Conservation (phyloP, 2,888 invertebrate species). For the Stenoptilia bipunctidactyla region DNA sequence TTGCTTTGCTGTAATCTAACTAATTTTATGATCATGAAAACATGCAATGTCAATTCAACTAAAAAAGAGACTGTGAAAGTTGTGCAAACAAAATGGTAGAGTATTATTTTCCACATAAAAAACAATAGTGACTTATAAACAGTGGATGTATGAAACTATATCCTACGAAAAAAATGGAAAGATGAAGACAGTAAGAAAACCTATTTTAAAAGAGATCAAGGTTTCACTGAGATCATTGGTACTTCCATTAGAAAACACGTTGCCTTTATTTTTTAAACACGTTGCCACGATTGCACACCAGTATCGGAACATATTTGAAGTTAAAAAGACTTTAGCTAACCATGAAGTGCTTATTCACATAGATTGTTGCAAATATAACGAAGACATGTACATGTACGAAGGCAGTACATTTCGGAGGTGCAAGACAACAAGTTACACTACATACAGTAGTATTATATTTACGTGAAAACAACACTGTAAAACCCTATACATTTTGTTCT, state of each 20-base stretch:
- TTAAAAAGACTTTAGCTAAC: conserved; percentile 12
- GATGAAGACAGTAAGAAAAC: no score
- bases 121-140: no score
- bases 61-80: no score
- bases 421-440: conserved; percentile 12
- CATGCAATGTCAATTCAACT: no score
- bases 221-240: neutral
- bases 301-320: conserved; percentile 10
- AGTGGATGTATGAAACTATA: no score
- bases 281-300: conserved; percentile 11
- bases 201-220: neutral
- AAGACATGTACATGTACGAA: conserved; percentile 16
- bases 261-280: conserved; percentile 10
- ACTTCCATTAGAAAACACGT: conserved; percentile 3
- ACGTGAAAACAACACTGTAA: conserved; percentile 7
- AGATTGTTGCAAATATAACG: conserved; percentile 12
- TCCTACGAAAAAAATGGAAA: no score
- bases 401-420: conserved; percentile 13
- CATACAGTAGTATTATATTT: conserved; percentile 13
- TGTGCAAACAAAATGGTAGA: no score
- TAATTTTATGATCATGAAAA: no score
- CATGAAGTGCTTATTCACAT: conserved; percentile 13
- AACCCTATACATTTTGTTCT: conserved; percentile 12
- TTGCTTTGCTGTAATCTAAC: no score
- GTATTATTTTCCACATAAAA: no score